A percentile compares a stretch with the other conserved stretches of the same genome.
These are phyloP conservation scores for Agrochola lychnidis DNA, from an alignment of 2,888 invertebrate species.

Conservation along the genomic window DNA sequence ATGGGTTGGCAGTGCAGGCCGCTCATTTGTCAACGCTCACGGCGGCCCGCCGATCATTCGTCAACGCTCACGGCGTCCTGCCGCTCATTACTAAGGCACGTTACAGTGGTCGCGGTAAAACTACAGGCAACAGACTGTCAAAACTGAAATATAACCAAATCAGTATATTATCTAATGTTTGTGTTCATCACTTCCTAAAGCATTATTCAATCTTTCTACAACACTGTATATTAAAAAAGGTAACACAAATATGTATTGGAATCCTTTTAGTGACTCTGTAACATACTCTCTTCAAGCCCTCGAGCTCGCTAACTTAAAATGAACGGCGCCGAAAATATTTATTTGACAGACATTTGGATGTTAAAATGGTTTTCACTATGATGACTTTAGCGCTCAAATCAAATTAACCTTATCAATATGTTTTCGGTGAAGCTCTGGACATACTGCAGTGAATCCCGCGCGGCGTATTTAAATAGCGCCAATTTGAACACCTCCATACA, in stretches of 20 bases:
- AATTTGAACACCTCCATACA: not conserved
- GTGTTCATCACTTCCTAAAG: not conserved
- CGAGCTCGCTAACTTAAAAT: not conserved
- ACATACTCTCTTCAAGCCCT: not conserved
- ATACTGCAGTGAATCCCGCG: no score
- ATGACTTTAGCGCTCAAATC: not conserved
- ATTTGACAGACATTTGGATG: conserved; percentile 4
- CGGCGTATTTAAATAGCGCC: no score
- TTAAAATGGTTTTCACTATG: conserved; percentile 18
- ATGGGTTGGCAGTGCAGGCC: no score
- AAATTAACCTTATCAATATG: not conserved
- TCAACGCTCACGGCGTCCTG: no score
- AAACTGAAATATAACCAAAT: not conserved
- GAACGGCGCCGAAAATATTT: conserved; percentile 36
- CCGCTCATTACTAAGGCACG: no score
- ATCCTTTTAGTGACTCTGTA: not conserved
- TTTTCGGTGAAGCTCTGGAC: not conserved
- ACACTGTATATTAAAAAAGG: not conserved
- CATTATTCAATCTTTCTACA: not conserved
- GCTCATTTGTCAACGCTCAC: no score
- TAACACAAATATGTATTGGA: not conserved
- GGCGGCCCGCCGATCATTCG: no score
- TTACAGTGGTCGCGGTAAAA: no score
- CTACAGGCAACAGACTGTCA: no score
- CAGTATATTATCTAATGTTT: not conserved